Conservation (phyloP, 2,888 invertebrate genomes). For the Oxytorus armatus region DNA sequence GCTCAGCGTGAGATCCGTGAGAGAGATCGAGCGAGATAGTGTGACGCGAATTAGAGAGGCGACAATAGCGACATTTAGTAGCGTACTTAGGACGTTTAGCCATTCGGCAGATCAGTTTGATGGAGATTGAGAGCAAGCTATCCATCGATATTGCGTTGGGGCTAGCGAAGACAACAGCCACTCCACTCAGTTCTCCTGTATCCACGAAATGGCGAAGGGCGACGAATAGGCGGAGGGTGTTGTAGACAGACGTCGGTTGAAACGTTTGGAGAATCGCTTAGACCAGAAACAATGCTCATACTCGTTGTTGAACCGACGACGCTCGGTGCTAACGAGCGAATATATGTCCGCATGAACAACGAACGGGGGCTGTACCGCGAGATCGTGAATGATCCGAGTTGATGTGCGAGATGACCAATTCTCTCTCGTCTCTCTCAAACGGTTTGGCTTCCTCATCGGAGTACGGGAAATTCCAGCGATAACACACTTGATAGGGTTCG, state of each 20-base stretch:
- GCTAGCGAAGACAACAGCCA: conserved; percentile 18
- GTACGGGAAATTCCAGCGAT: not conserved
- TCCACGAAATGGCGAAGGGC: not conserved
- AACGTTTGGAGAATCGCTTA: conserved; percentile 31
- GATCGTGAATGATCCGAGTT: conserved; percentile 28
- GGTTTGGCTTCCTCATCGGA: not conserved
- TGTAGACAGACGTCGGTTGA: conserved; percentile 30
- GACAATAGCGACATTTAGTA: conserved; percentile 34
- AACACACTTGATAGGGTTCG: not conserved
- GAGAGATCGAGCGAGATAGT: conserved; percentile 18
- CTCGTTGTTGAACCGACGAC: conserved; percentile 40
- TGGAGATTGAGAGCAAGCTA: conserved; percentile 32
- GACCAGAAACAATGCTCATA: conserved; percentile 36
- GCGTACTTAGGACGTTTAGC: conserved; percentile 31
- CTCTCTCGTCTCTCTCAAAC: not conserved
- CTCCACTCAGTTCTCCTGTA: conserved; percentile 3
- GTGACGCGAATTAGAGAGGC: conserved; percentile 35
- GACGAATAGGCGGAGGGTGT: conserved; percentile 1
- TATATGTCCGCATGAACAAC: conserved; percentile 44
- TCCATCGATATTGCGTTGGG: conserved; percentile 37
- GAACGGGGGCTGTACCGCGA: conserved; percentile 25
- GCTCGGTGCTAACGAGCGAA: conserved; percentile 48
- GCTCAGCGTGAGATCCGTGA: conserved; percentile 23
- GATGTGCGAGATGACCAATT: conserved; percentile 27
- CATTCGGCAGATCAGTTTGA: conserved; percentile 38